Evolutionary conservation across 2,113 vertebrate species (phyloP).

Genomic region (zebrafish (Danio rerio)): DNA sequence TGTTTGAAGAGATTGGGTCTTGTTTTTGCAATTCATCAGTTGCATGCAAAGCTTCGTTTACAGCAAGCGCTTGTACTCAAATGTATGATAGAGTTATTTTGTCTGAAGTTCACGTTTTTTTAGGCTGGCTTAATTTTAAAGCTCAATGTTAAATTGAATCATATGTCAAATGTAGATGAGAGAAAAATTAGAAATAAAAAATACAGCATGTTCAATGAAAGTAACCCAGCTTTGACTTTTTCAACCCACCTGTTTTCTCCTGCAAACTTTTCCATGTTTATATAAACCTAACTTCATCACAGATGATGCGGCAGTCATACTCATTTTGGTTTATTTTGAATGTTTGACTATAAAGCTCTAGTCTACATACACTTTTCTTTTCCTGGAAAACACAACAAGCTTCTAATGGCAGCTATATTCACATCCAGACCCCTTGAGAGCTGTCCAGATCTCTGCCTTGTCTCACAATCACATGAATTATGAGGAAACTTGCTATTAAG

Average conservation of each 20-base stretch:
- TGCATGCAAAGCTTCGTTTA: constrained; percentile 43
- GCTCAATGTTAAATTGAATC: constrained; percentile 49
- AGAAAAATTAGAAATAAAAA: constrained; percentile 33
- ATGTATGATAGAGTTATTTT: constrained; percentile 41
- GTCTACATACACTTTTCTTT: neutral
- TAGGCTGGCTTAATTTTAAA: constrained; percentile 59
- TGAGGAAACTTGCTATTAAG: constrained; percentile 22
- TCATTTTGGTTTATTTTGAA: neutral
- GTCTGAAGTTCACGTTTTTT: constrained; percentile 61
- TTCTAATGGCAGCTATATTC: constrained; percentile 16
- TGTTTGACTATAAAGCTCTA: neutral
- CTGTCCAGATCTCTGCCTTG: constrained; percentile 13
- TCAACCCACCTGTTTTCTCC: neutral
- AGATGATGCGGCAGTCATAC: neutral
- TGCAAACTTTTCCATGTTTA: neutral
- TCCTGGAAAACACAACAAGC: constrained; percentile 11
- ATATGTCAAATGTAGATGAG: constrained; percentile 44
- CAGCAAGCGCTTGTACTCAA: constrained; percentile 23
- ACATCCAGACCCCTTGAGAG: constrained; percentile 16
- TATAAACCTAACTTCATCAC: neutral
- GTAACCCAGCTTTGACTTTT: constrained; percentile 12
- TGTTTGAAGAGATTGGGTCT: neutral
- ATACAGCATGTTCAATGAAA: neutral
- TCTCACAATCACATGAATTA: constrained; percentile 28
- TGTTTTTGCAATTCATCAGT: constrained; percentile 19